These are phyloP conservation scores for Acanthopleura granulata DNA, from an alignment of 2,888 invertebrate genomes.

Conservation along the genomic window DNA sequence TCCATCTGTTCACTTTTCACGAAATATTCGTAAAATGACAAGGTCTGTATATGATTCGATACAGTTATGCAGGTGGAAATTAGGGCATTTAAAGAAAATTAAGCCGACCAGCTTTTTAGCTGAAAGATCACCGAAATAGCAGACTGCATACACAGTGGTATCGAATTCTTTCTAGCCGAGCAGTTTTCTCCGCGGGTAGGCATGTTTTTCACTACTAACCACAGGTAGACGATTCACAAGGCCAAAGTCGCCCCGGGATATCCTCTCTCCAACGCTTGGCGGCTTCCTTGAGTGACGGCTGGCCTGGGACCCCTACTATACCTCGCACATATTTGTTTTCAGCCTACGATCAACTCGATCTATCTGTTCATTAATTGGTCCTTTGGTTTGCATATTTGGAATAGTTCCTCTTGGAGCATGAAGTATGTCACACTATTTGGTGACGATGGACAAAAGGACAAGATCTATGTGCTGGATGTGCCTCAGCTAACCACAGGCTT, in stretches of 20 bases:
- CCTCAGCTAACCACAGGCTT: neutral
- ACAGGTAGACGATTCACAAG: neutral
- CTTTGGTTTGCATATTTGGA: constrained; percentile 7
- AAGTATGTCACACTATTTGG: constrained; percentile 16
- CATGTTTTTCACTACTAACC: neutral
- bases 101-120: too few species aligned
- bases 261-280: neutral
- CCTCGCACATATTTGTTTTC: constrained; percentile 13
- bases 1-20: too few species aligned
- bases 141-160: too few species aligned
- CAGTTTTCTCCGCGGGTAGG: neutral
- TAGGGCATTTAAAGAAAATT: too few species aligned
- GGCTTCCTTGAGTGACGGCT: neutral
- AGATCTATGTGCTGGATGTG: neutral
- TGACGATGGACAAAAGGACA: constrained; percentile 13
- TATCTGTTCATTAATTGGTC: constrained; percentile 11
- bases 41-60: too few species aligned
- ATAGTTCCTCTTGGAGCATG: constrained; percentile 7
- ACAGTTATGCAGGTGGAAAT: too few species aligned
- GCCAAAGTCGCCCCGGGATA: neutral
- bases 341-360: neutral
- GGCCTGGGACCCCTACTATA: neutral
- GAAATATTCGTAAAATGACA: too few species aligned
- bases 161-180: too few species aligned
- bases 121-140: too few species aligned